Evolutionary conservation across 2,797 vertebrate species (phyloP).

Genomic region (Margarornis squamiger): DNA sequence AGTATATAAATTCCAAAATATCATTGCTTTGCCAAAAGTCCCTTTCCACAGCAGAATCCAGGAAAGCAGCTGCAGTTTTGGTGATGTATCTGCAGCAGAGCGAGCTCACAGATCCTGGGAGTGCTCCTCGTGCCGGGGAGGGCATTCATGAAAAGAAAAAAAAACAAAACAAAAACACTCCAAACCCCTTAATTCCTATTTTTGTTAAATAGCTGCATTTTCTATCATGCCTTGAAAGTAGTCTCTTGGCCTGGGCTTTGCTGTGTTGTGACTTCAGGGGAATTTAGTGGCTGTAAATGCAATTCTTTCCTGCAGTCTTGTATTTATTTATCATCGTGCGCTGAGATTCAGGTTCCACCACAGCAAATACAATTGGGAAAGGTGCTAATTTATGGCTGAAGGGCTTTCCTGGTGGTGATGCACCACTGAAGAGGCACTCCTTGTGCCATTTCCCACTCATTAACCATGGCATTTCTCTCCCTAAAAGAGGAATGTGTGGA

Average conservation of each 20-base stretch:
- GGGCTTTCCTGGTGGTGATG: not conserved
- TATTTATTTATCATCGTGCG: not conserved
- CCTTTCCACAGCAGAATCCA: not conserved
- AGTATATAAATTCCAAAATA: not conserved
- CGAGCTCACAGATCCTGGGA: not conserved
- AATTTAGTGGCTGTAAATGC: not conserved
- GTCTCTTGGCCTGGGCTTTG: not conserved
- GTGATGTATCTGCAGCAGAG: not conserved
- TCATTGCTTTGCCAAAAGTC: not conserved
- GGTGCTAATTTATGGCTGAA: not conserved
- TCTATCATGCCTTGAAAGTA: not conserved
- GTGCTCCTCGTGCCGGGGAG: not conserved
- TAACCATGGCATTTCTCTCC: not conserved
- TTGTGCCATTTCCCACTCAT: not conserved
- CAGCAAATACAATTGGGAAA: not conserved
- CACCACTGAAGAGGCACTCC: not conserved
- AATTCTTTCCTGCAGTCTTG: not conserved
- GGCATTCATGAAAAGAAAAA: not conserved
- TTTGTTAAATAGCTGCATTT: not conserved
- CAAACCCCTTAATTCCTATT: not conserved
- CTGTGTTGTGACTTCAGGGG: not conserved
- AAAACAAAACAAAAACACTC: not conserved
- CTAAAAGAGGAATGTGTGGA: fast-evolving
- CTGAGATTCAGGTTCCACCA: not conserved
- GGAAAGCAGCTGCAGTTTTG: not conserved